Percentiles rank a stretch among this genome's conserved stretches.
Conservation (phyloP, 37 sponge, comb jelly and placozoan species). For the Halichondria panicea region DNA sequence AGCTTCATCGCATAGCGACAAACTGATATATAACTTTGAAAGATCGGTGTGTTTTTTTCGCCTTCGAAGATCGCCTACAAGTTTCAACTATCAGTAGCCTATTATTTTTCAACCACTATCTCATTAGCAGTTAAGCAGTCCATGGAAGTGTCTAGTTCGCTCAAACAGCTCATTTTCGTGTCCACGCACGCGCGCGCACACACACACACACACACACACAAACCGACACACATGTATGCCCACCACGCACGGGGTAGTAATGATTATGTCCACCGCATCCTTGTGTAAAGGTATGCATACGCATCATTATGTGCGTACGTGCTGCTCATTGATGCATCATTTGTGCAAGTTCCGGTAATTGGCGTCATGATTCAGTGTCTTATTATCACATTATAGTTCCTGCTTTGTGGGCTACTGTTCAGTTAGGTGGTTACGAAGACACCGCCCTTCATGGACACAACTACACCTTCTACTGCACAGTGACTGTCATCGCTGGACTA, state of each 20-base stretch:
- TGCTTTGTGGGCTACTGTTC: neutral
- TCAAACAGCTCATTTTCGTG: no score
- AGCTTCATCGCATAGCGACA: no score
- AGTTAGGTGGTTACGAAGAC: neutral
- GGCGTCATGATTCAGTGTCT: neutral
- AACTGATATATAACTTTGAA: no score
- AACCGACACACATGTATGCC: no score
- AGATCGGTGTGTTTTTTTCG: no score
- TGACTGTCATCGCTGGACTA: neutral
- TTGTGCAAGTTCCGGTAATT: neutral
- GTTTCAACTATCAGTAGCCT: no score
- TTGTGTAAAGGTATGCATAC: neutral
- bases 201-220: no score
- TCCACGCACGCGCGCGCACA: no score
- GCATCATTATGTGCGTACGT: neutral
- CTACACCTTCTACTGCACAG: conserved; percentile 3
- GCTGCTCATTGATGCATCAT: neutral
- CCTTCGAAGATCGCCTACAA: no score
- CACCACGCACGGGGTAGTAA: neutral
- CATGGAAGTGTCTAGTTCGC: no score
- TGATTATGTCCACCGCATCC: neutral
- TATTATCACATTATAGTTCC: neutral
- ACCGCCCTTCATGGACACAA: neutral
- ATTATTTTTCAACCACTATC: no score
- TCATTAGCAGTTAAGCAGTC: no score